Percentiles rank a stretch among this genome's conserved stretches.
phyloP scores from a whole-genome alignment of 2,113 vertebrate genomes.

The Rutilus rutilus region DNA sequence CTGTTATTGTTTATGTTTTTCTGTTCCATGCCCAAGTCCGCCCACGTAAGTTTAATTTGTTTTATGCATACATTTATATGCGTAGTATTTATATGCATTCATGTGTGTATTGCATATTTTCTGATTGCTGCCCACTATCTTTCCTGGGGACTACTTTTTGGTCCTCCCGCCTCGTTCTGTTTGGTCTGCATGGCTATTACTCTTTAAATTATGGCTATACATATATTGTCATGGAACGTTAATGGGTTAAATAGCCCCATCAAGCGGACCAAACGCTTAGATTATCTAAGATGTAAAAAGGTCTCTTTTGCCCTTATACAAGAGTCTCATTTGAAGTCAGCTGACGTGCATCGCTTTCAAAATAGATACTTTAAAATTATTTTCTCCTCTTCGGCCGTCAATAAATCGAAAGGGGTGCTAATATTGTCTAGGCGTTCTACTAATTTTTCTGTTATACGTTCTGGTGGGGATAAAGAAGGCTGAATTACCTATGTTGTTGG shows the following conservation, averaged over 20 bases:
- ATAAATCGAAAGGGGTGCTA: no score
- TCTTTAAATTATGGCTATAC: not conserved
- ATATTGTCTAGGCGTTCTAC: no score
- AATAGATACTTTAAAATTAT: no score
- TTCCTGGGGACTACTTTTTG: not conserved
- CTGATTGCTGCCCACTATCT: not conserved
- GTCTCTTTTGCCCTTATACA: no score
- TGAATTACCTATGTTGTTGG: no score
- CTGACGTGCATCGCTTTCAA: no score
- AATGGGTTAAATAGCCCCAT: not conserved
- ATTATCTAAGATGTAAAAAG: no score
- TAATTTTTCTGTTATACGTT: no score
- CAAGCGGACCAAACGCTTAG: not conserved
- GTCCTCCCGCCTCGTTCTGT: not conserved
- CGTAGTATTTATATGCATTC: not conserved
- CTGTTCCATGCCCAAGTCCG: not conserved
- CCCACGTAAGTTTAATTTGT: not conserved
- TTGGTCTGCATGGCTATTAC: not conserved
- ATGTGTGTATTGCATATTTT: not conserved
- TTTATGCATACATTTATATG: no score
- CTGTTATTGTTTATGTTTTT: not conserved
- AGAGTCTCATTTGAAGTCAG: no score
- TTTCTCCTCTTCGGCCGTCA: no score
- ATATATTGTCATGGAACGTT: not conserved
- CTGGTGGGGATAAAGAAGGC: no score